Base-by-base conservation (phyloP, 2,888 invertebrate genomes). In the Hoplodrina blanda region DNA sequence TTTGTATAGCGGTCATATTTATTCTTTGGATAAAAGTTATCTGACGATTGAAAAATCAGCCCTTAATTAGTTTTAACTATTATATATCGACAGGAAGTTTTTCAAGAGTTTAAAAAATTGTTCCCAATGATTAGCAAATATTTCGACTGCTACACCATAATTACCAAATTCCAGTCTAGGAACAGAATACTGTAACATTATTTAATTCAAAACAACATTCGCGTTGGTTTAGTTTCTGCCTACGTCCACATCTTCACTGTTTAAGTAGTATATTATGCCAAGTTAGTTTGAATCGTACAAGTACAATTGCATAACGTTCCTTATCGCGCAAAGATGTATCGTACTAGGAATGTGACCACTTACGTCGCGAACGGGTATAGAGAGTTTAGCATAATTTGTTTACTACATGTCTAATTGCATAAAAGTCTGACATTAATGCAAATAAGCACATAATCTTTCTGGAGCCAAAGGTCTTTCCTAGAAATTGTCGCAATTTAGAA, bases 301-400 rank as follows among this genome's bases (percentile, higher is more conserved):
- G 76, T 74, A 69, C 73, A 72, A 81, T 86, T 84, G 76, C 83
- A 73, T 78, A 83, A 84, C 67, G 25, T 55, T 69, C 60, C 76
- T 76, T 83, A 83, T 73, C 81, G 60, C 33, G 50, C 61, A 82
- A 72, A 85, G 84, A 83, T 83, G 84, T 81, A 56, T 73, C 76
- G 52, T 44, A 62, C 46, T 57, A 17, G 50, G 62, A 76, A 80
- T 76, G 74, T 74, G 46, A 67, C 69, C 25, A 56, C 72, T 77
- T 78, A 73, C 69, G 70, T 73, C 17, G n/a, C 46, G 7, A 66
- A 78, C 65, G n/a, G 41, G 62, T 62, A 73, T 52, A 49, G 41
- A 67, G 52, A 70, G 30, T 62, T 81, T 65, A 71, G 52, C 54
- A 81, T 76, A 81, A 80, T 76, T 81, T 81, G 56, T 53, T 60